Evolutionary conservation across 2,113 vertebrate species (phyloP), one percentile per base, ranked within the genome.

Genomic region (Tauraco erythrolophus): DNA sequence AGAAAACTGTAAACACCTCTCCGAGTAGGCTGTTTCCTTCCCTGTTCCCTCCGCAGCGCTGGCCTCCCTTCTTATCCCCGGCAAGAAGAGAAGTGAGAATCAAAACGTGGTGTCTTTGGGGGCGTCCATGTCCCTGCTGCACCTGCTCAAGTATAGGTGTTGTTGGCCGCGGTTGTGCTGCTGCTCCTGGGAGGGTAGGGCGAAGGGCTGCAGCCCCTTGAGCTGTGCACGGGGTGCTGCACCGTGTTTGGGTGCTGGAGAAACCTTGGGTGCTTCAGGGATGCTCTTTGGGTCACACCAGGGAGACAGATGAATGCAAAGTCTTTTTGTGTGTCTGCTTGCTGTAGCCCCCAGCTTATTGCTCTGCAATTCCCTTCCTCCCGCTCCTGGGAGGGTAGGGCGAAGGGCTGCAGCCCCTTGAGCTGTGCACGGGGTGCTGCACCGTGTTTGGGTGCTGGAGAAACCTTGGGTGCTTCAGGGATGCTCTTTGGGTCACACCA

Each of bases 41-140:
- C 96, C 79, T 61, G 65, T 97, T 96, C 83, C 76, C 27, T 43
- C 30, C 0, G 15, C 51, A 45, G 46, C 4, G 0, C 58, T 11
- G 66, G 46, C 71, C 86, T 93, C 82, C 46, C 48, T 45, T 12
- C 5, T 17, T 54, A 71, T 60, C 64, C 80, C 64, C 43, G 14
- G 53, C 9, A 9, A 81, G 90, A 92, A 54, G 94, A 95, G 95
- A 97, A 97, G 94, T 97, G 95, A 97, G 88, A 97, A 79, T 91
- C 78, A 81, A 80, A 86, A 68, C 5, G 33, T 33, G 1, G 4
- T 45, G 60, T 50, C 0, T 81, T 56, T 65, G 56, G 56, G 82
- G 90, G 31, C 48, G 64, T 56, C 10, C 11, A 27, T 84, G 87
- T 54, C 27, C 19, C 43, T 80, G 45, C 58, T 54, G 93, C 94